Evolutionary conservation across 23 tunicate species (phyloP), one percentile per base, ranked within the genome.

Genomic region (Aplidium turbinatum): DNA sequence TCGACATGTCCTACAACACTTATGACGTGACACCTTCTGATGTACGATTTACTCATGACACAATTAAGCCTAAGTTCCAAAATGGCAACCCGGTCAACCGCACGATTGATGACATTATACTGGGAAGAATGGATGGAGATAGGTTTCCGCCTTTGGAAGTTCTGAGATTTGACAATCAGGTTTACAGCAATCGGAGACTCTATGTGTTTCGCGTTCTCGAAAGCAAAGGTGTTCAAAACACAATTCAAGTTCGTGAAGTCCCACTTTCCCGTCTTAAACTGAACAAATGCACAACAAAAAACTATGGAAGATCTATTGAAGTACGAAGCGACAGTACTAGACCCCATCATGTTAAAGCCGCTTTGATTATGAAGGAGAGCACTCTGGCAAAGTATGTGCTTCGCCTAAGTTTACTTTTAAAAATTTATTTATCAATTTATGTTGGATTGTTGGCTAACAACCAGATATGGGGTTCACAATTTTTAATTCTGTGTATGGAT

Each of bases 121-220:
- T 2, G 11, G 20, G 45, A 19, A 19, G 21, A 19, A 3, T 6
- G 38, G 25, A 31, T 4, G n/a, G n/a, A 1, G 45, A 38, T 1
- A 45, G 36, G 18, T 36, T 57, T 32, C 46, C 66, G 23, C 36
- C 68, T 1, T 57, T 75, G 16, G 9, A 58, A 57, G 80, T 75
- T 19, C 16, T 58, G 0, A 57, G 3, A 35, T 1, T 19, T 9
- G 45, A 57, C 35, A 69, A 53, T 1, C 57, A 31, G 35, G 57
- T 34, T 4, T 75, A 32, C 52, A 75, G 68, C 24, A 46, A n/a
- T n/a, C n/a, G n/a, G n/a, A n/a, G n/a, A n/a, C n/a, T n/a, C n/a
- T n/a, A n/a, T n/a, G n/a, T n/a, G n/a, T n/a, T n/a, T n/a, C n/a
- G n/a, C n/a, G n/a, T n/a, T n/a, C n/a, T n/a, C n/a, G n/a, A n/a